Base-by-base conservation (phyloP, 2,113 vertebrate genomes). In the Oncorhynchus mykiss region DNA sequence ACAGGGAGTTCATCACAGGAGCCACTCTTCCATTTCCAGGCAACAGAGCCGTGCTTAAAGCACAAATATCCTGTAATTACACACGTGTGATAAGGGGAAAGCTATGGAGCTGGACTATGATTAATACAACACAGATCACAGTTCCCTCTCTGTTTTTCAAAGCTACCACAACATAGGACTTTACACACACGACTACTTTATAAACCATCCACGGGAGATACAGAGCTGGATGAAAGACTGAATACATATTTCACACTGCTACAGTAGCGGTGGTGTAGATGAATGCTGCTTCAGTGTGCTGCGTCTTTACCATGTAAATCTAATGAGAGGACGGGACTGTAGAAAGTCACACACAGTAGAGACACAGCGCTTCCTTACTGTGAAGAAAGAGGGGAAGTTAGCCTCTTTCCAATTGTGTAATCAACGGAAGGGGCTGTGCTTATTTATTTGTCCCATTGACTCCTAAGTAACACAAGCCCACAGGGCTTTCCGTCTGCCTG, bases 381-480 rank as follows among this genome's bases (percentile, higher is more conserved):
- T 29, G 11, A 51, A 79, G 83, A n/a, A n/a, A 54, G 49, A 76
- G 77, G 70, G 81, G 49, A 76, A 68, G 59, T 62, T 75, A 80
- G 74, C 78, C 67, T 72, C 82, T 76, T 80, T 84, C 78, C 84
- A 81, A 80, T 74, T 68, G 82, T 75, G 77, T 80, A 86, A 89
- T 88, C 82, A 91, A 87, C 72, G 67, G 75, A 88, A 76, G 80
- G 76, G 84, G 80, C 49, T 65, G 54, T 62, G 78, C 78, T 90
- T 90, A 89, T 93, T 90, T 84, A 91, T 93, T 88, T 89, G 85
- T 86, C 84, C 85, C 81, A 85, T 45, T 88, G 86, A 86, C 86
- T 88, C 78, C 68, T 62, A 70, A 84, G 90, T 87, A 89, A 89
- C 76, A 76, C 62, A 71, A 88, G 25, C 88, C 84, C 80, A 72